Percentiles rank a stretch among this genome's conserved stretches.
These are phyloP conservation scores for Liolophura sinensis DNA, from an alignment of 1,140 invertebrate species.

Conservation along the genomic window DNA sequence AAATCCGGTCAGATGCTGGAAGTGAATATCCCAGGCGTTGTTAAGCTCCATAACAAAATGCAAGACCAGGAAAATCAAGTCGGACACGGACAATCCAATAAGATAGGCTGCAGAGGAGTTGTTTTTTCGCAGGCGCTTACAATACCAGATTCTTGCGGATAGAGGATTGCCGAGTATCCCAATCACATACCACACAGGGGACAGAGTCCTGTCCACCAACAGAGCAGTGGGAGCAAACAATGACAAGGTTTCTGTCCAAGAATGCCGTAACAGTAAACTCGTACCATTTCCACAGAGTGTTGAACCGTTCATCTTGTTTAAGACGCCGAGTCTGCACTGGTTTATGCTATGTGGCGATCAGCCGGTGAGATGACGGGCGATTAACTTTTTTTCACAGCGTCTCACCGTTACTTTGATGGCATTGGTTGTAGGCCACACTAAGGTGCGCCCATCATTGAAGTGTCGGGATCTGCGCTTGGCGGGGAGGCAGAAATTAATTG, in stretches of 20 bases:
- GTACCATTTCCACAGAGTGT: conserved; percentile 15
- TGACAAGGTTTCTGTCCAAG: conserved; percentile 13
- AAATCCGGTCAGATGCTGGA: conserved; percentile 26
- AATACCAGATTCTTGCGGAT: conserved; percentile 49
- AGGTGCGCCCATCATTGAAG: no score
- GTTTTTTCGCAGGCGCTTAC: conserved; percentile 40
- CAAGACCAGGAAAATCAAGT: conserved; percentile 46
- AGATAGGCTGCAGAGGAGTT: conserved; percentile 55
- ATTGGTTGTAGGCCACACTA: neutral
- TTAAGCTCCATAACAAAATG: conserved; percentile 43
- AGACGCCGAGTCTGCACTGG: neutral
- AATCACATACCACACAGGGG: conserved; percentile 51
- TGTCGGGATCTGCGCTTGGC: no score
- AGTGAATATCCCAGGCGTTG: conserved; percentile 37
- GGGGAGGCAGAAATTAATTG: no score
- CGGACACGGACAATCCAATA: conserved; percentile 47
- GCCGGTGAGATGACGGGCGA: neutral
- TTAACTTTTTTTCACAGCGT: neutral
- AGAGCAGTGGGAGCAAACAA: conserved; percentile 30
- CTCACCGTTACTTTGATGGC: neutral
- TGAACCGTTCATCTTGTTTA: no score
- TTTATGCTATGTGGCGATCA: conserved; percentile 12
- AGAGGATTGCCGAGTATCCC: conserved; percentile 53
- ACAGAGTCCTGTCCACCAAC: conserved; percentile 35
- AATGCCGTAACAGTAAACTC: conserved; percentile 3